Evolutionary conservation across 1,140 invertebrate species (phyloP), one percentile per base, ranked within the genome.

Genomic region (Delia radicum): DNA sequence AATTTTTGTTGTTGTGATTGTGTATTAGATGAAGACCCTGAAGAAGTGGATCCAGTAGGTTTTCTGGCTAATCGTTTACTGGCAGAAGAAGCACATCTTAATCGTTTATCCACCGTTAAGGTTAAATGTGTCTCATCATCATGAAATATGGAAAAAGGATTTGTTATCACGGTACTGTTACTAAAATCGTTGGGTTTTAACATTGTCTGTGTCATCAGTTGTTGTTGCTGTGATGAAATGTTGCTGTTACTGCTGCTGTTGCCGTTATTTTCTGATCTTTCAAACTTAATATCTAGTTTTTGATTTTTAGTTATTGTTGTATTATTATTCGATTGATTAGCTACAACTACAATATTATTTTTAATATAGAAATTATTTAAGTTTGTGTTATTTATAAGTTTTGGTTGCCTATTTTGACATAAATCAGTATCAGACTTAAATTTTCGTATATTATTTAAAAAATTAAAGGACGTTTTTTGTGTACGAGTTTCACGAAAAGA

Each of bases 321-420:
- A 26, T 48, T 73, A 33, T 42, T 73, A 62, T 80, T 81, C 15
- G 15, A 21, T 55, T 55, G 48, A 81, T 82, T 83, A 77, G 81
- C 81, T 82, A 83, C 82, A 83, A 76, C 74, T 65, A 79, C 79
- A 84, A 84, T 72, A 46, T 79, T 62, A 81, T 85, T 85, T 84
- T 80, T 82, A 75, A 81, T 82, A 83, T 85, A 77, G 81, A 84
- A 81, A 83, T 82, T 83, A 85, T 85, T 83, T 81, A 81, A 80
- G 81, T 82, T 85, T 78, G 81, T 6, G 6, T 5, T 31, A 55
- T 12, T 63, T 61, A n/a, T 31, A 26, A 21, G 24, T 21, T 15
- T 18, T 21, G 10, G 15, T 28, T 21, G 1, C 31, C n/a, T n/a
- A n/a, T 0, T 76, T n/a, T n/a, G 2, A 28, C 27, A 29, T 76